A percentile compares a stretch with the other conserved stretches of the same genome.
These are phyloP conservation scores for Drosophila picticornis DNA, from an alignment of 2,888 invertebrate species.

Conservation along the genomic window DNA sequence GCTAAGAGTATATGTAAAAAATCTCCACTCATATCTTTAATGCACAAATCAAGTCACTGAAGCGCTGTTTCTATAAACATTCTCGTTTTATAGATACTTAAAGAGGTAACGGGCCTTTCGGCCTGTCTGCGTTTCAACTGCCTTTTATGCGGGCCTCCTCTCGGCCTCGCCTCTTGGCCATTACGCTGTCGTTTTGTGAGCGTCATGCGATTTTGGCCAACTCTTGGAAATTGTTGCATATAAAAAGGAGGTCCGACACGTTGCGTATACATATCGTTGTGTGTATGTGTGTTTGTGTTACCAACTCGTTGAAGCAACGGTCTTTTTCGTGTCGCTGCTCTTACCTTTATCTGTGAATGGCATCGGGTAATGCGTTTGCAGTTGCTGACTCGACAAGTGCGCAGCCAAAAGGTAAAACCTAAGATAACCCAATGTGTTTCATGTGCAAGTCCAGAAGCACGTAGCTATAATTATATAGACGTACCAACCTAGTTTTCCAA, in stretches of 20 bases:
- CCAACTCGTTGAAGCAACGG: slow-evolving; percentile 51
- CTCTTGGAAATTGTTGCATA: slow-evolving; percentile 70
- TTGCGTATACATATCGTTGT: slow-evolving; percentile 25
- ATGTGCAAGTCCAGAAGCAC: slow-evolving; percentile 32
- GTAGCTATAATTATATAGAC: slow-evolving; percentile 51
- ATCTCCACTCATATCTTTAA: slow-evolving; percentile 63
- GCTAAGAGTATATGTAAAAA: slow-evolving; percentile 24
- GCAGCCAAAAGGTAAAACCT: slow-evolving; percentile 44
- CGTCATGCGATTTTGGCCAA: slow-evolving; percentile 63
- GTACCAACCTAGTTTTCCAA: slow-evolving; percentile 7
- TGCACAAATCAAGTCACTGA: slow-evolving; percentile 79
- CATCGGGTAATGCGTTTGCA: slow-evolving; percentile 73
- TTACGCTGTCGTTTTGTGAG: slow-evolving; percentile 61
- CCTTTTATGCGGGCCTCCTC: slow-evolving; percentile 69
- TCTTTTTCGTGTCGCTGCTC: slow-evolving; percentile 70
- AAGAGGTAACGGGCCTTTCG: slow-evolving; percentile 61
- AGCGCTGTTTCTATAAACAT: slow-evolving; percentile 80
- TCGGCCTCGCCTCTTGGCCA: slow-evolving; percentile 52
- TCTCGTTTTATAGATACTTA: slow-evolving; percentile 78
- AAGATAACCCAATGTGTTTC: slow-evolving; percentile 41
- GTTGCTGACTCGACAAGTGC: slow-evolving; percentile 71
- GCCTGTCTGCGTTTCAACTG: slow-evolving; percentile 66
- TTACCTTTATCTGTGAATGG: slow-evolving; percentile 77
- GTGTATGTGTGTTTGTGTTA: slow-evolving; percentile 37
- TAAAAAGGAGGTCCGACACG: slow-evolving; percentile 61